These are phyloP conservation scores for Elachura formosa DNA, from an alignment of 2,113 vertebrate species.

Conservation along the genomic window DNA sequence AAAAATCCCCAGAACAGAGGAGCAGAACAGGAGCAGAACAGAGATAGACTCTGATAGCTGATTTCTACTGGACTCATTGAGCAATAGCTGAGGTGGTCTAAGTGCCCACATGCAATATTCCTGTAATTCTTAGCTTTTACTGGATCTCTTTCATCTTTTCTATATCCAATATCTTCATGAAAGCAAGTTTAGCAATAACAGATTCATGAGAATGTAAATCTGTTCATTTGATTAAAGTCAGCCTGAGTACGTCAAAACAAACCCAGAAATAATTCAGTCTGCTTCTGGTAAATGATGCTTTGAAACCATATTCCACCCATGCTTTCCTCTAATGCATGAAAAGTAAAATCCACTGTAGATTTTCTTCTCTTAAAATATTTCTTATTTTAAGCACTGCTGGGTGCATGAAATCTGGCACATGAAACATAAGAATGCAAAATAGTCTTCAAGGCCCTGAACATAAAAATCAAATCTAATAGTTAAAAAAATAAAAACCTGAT, in stretches of 20 bases:
- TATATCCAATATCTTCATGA: not conserved
- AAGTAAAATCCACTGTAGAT: not conserved
- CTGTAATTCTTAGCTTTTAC: not conserved
- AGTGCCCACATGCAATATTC: not conserved
- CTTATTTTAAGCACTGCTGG: not conserved
- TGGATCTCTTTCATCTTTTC: not conserved
- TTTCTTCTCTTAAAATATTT: not conserved
- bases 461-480: slow-evolving; percentile 14
- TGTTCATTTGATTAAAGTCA: not conserved
- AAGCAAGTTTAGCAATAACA: not conserved
- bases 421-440: not conserved
- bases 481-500: not conserved
- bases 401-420: not conserved
- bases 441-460: not conserved
- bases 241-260: not conserved
- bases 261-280: not conserved
- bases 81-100: not conserved
- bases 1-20: not conserved
- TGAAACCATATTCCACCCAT: not conserved
- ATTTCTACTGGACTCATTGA: not conserved
- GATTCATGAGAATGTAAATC: not conserved
- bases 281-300: not conserved
- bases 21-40: not conserved
- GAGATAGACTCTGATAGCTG: not conserved
- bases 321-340: not conserved